Conservation (phyloP, 2,888 invertebrate genomes). For the Drosophila mettleri region DNA sequence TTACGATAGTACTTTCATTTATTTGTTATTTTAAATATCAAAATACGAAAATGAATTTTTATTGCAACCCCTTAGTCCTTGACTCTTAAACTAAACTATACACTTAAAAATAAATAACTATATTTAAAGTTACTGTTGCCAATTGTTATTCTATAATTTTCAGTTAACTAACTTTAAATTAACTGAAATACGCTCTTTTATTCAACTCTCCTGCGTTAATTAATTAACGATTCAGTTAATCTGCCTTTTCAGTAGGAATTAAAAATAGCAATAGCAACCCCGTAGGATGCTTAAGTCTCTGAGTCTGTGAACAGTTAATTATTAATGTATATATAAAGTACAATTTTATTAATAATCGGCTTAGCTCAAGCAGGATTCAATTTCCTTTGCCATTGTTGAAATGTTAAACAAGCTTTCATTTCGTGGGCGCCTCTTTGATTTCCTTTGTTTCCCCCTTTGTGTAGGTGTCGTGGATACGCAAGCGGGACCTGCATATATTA, state of each 20-base stretch:
- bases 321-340: background rate
- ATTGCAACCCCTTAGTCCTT: too few relatives aligned
- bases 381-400: background rate
- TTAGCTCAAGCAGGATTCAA: background rate
- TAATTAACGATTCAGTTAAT: background rate
- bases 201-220: background rate
- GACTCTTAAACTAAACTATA: too few relatives aligned
- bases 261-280: background rate
- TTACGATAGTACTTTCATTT: too few relatives aligned
- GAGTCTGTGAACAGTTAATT: slow-evolving; percentile 1
- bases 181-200: too few relatives aligned
- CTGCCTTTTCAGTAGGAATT: background rate
- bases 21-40: too few relatives aligned
- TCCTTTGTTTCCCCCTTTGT: background rate
- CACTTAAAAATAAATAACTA: too few relatives aligned
- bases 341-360: slow-evolving; percentile 11
- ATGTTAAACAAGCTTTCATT: slow-evolving; percentile 5
- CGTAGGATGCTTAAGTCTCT: background rate
- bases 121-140: too few relatives aligned
- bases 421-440: background rate
- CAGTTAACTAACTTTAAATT: too few relatives aligned
- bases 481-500: slow-evolving; percentile 91
- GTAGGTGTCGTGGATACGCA: slow-evolving; percentile 91
- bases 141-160: too few relatives aligned
- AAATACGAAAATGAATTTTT: too few relatives aligned